Base-by-base conservation (phyloP, 2,888 invertebrate genomes). In the Fissipunctia ypsillon region DNA sequence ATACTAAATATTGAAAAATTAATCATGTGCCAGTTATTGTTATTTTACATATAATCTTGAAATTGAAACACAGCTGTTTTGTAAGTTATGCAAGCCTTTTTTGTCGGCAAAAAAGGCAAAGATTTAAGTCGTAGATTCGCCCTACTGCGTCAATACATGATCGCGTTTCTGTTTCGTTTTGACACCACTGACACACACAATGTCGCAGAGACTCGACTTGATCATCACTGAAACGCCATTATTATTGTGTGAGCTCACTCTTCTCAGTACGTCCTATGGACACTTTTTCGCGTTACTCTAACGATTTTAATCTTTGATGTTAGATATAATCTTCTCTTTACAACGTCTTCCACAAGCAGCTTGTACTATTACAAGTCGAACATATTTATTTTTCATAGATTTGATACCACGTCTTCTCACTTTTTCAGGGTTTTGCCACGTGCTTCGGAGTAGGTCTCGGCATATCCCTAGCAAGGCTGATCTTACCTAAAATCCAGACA, bases 391-490 rank as follows among this genome's bases (percentile, higher is more conserved):
- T 14, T 14, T n/a, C 31, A 31, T 14, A 1, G 31, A 63, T 25
- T 35, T 38, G 12, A 41, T 31, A 19, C 0, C 6, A 9, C 0
- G 3, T 54, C 3, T 16, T 31, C 0, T 52, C 6, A 16, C 38
- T 54, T 48, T 3, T 14, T 1, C 93, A 96, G 96, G 96, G 96
- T 14, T 86, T 84, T n/a, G 79, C 88, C 0, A 88, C 90, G 0
- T 94, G 96, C 78, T 96, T 96, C 67, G 94, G 93, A 1, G 80
- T 94, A 0, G 96, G 96, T 28, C 85, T 94, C 0, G 95, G 93
- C 0, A 91, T 96, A 43, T 92, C 94, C 0, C 69, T 96, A 35
- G 94, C 93, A 0, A 88, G 93, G 25, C 77, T 93, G 2, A 81
- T 96, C 12, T 71, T 95, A 16, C 95, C 96, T 0, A 91, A 90